Evolutionary conservation across 2,797 vertebrate species (phyloP).

Genomic region (Spinus pinus): DNA sequence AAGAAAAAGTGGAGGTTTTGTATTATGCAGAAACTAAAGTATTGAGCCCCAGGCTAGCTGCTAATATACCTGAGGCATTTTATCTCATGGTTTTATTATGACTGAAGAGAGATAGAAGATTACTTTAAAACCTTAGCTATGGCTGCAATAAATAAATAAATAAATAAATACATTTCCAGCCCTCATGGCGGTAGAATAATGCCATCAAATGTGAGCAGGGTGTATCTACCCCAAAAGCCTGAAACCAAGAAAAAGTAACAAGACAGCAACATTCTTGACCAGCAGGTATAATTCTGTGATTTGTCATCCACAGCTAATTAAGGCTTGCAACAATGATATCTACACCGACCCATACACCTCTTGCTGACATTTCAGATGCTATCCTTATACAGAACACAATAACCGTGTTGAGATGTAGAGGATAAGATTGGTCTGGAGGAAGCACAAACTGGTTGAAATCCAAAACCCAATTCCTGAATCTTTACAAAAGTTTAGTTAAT

Average conservation of each 20-base stretch:
- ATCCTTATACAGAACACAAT: not conserved
- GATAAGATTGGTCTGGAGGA: not conserved
- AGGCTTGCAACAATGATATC: not conserved
- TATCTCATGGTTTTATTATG: not conserved
- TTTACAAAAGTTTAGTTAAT: not conserved
- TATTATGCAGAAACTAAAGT: not conserved
- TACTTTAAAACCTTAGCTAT: not conserved
- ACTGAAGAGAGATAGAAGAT: not conserved
- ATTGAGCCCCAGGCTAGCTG: not conserved
- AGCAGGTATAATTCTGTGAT: not conserved
- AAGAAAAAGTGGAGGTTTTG: not conserved
- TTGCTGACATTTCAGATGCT: not conserved
- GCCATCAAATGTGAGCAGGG: not conserved
- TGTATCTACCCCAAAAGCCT: not conserved
- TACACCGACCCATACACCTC: rapidly evolving
- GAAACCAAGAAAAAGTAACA: not conserved
- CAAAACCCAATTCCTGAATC: not conserved
- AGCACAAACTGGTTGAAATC: not conserved
- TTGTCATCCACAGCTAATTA: not conserved
- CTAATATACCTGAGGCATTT: not conserved
- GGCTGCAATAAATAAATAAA: not conserved
- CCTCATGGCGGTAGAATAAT: not conserved
- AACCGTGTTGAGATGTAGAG: not conserved
- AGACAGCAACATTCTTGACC: not conserved
- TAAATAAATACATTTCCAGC: not conserved